Base-by-base conservation (phyloP, 2,113 vertebrate genomes). In the Lucifuga dentata region DNA sequence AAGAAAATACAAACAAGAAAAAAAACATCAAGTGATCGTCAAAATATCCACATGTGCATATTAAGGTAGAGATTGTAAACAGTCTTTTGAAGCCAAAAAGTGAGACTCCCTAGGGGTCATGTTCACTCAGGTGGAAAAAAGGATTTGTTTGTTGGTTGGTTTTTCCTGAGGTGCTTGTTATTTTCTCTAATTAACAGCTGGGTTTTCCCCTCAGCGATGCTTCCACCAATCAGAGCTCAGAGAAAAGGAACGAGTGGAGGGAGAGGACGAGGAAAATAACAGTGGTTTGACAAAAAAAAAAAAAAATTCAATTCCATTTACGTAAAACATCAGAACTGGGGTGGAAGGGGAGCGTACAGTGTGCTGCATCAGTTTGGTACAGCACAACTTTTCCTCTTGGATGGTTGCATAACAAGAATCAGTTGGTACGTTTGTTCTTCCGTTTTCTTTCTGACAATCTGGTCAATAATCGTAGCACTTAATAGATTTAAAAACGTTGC, bases 1-100 rank as follows among this genome's bases (percentile, higher is more conserved):
- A 78, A 65, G 32, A 62, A 81, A 78, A 72, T 69, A 36, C 68
- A 70, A 68, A 87, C 5, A 83, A 77, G 70, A 74, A 81, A 53
- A 68, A 84, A 71, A 17, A 83, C 64, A 87, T 87, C 71, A 86
- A 88, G 84, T 87, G 83, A 91, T 90, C 68, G 59, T 87, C 81
- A 86, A 89, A 88, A 81, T 90, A 86, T 88, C 83, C 85, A 85
- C 80, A 76, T 87, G 88, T 88, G 88, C 88, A 90, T 91, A 88
- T 88, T 72, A 78, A 84, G 83, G 86, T 81, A 86, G 80, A 79
- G 81, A 81, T 89, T 88, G 87, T 91, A 92, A 89, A 91, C 88
- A 89, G 89, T 92, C 85, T 81, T 77, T 80, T 67, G 81, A 88
- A 86, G 83, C 81, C 75, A 67, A 74, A 76, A 68, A 67, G 56